Evolutionary conservation across 2,113 vertebrate genomes (phyloP).

Genomic region (Cheilinus undulatus): DNA sequence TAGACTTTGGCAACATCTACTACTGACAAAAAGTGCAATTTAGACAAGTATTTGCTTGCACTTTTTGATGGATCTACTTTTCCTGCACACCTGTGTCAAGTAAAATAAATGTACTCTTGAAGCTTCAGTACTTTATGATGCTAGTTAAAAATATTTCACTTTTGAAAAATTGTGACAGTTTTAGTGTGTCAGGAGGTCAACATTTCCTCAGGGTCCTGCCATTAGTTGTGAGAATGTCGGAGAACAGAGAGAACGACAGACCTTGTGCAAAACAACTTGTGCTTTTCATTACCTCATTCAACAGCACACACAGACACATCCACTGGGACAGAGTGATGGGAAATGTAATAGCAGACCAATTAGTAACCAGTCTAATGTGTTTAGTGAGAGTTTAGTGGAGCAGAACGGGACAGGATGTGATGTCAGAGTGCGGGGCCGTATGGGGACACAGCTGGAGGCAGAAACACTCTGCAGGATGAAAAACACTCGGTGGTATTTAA

Average conservation of each 20-base stretch:
- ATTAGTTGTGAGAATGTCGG: constrained; percentile 56
- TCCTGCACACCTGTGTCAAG: too few relatives aligned
- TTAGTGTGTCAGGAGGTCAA: constrained; percentile 23
- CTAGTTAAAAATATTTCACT: too few relatives aligned
- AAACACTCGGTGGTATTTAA: constrained; percentile 38
- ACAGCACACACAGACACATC: constrained; percentile 26
- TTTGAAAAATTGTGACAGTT: background rate
- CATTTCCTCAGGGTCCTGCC: constrained; percentile 33
- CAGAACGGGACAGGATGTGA: constrained; percentile 70
- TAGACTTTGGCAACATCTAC: too few relatives aligned
- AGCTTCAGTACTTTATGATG: too few relatives aligned
- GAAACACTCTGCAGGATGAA: constrained; percentile 49
- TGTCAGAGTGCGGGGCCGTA: constrained; percentile 57
- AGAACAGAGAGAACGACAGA: constrained; percentile 32
- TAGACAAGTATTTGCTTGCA: too few relatives aligned
- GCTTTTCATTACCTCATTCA: constrained; percentile 73
- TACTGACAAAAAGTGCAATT: too few relatives aligned
- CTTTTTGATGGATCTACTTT: too few relatives aligned
- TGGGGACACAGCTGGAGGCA: constrained; percentile 52
- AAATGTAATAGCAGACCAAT: constrained; percentile 68
- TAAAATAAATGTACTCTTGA: too few relatives aligned
- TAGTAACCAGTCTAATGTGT: constrained; percentile 61
- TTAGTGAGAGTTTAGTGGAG: constrained; percentile 72
- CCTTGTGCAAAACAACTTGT: constrained; percentile 60
- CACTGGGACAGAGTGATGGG: constrained; percentile 50